Base-by-base conservation (phyloP, 1,140 invertebrate species). In the Contarinia nasturtii region DNA sequence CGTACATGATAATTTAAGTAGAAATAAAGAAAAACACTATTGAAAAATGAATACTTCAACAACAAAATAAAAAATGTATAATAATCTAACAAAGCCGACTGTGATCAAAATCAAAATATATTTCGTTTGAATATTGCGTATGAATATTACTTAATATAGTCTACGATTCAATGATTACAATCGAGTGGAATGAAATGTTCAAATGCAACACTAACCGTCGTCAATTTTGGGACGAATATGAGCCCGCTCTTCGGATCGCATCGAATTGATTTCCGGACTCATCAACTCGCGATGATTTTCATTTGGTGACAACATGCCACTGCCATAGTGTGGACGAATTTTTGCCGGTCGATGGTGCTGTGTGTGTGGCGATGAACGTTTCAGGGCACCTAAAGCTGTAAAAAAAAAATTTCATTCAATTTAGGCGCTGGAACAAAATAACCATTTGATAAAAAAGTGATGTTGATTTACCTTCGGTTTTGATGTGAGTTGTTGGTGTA, bases 251-350 rank as follows among this genome's bases (percentile, higher is more conserved):
- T 60, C 60, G 15, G 48, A 33, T 57, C 60, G 56, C 43, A 63
- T 47, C 12, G 61, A 62, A 49, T 63, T 63, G 19, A 63, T 63
- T 49, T 63, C 61, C 22, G 61, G 61, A 53, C 61, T 63, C 61
- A 63, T 63, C 1, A 63, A 48, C 61, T 49, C 37, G 20, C 38
- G 33, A 37, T 43, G 17, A 44, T 37, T 44, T 45, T 27, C 18
- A 8, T 59, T 53, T 7, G 56, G 55, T 8, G 57, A 54, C 7
- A 15, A 3, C 11, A 43, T n/a, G 14, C n/a, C 27, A 5, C 10
- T 27, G 12, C 19, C 43, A 40, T 60, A 63, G 48, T 63, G 60
- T 1, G 54, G 46, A 27, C 27, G 27, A 38, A 63, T 44, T 48
- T 63, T 63, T 3, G 61, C 49, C 33, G 59, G 59, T 15, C 61